Evolutionary conservation across 2,797 vertebrate genomes (phyloP).

Genomic region (Tympanoctomys barrerae): DNA sequence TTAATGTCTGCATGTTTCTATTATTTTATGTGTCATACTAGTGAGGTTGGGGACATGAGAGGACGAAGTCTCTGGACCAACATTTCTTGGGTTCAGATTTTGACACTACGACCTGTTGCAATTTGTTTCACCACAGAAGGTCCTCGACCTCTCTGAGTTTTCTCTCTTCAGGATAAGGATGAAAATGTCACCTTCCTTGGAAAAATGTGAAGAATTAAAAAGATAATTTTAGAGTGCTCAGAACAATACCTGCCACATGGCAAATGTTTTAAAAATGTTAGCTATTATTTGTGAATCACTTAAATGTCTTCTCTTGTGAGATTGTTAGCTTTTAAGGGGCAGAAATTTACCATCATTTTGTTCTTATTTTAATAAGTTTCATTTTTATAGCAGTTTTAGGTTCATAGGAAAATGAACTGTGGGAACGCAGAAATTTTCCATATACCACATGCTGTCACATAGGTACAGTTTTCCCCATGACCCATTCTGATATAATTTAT

Average conservation of each 20-base stretch:
- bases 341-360: neutral
- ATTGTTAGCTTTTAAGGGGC: neutral
- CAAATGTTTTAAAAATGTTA: constrained; percentile 18
- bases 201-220: neutral
- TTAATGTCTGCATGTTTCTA: neutral
- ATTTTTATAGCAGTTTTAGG: neutral
- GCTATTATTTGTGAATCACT: neutral
- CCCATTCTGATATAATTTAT: neutral
- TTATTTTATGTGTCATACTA: neutral
- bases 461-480: neutral
- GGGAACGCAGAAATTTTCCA: neutral
- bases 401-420: neutral
- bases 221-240: constrained; percentile 25
- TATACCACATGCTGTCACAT: neutral
- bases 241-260: neutral
- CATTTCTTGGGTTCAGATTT: neutral
- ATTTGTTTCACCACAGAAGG: neutral
- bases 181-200: neutral
- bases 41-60: neutral
- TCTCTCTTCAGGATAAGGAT: neutral
- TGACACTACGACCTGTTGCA: neutral
- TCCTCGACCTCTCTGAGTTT: neutral
- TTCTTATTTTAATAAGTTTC: neutral
- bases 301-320: neutral
- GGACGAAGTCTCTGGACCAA: neutral